These are phyloP conservation scores for Pomacea maculata DNA, from an alignment of 1,140 invertebrate species.

Conservation along the genomic window DNA sequence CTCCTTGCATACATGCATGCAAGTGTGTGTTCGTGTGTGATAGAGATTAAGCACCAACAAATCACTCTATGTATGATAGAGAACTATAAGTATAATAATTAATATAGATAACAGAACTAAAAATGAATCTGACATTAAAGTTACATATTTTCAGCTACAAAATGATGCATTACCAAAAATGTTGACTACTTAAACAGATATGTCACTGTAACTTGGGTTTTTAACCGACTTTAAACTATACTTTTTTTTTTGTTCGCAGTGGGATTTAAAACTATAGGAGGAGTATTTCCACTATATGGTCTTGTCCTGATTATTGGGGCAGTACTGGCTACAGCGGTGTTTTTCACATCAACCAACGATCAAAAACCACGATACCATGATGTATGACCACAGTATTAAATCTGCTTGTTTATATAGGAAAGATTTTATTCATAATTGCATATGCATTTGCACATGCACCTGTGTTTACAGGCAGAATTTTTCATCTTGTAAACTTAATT, in stretches of 20 bases:
- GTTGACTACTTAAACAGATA: not conserved
- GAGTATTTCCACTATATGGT: slow-evolving; percentile 57
- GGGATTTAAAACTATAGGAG: slow-evolving; percentile 43
- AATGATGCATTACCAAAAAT: not conserved
- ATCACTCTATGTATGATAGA: no score
- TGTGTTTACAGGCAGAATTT: not conserved
- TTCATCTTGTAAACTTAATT: no score
- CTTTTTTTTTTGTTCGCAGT: slow-evolving; percentile 41
- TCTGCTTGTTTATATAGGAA: not conserved
- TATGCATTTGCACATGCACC: not conserved
- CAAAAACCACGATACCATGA: slow-evolving; percentile 63
- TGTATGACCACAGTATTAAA: slow-evolving; percentile 40
- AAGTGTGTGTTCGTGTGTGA: no score
- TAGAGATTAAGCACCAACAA: no score
- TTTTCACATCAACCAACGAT: slow-evolving; percentile 59
- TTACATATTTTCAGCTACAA: not conserved
- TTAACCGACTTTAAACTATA: not conserved
- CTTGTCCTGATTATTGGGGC: slow-evolving; percentile 55
- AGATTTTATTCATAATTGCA: not conserved
- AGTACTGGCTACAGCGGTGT: slow-evolving; percentile 56
- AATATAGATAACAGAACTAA: no score
- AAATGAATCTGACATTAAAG: no score
- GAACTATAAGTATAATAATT: no score
- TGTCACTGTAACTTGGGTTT: not conserved
- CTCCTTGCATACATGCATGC: no score